Percentiles rank a stretch among this genome's conserved stretches.
Evolutionary conservation across 2,797 vertebrate species (phyloP).

Genomic region (Intellagama lesueurii): DNA sequence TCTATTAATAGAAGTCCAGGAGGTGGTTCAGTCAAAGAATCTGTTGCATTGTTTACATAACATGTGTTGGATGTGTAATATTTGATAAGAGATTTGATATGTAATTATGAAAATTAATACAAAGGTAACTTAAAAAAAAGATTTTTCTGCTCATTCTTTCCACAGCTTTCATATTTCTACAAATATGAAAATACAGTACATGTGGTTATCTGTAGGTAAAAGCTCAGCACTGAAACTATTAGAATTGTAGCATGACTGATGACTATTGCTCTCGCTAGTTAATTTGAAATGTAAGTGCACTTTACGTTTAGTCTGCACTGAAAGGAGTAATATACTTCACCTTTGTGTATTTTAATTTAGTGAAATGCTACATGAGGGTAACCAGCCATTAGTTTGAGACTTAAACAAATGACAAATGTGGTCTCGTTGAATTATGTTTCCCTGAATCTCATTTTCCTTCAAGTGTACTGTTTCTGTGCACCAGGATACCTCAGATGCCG

Average conservation of each 20-base stretch:
- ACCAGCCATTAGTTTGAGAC: not conserved
- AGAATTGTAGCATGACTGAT: slow-evolving; percentile 11
- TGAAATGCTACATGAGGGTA: not conserved
- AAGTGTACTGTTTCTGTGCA: slow-evolving; percentile 19
- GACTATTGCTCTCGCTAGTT: slow-evolving; percentile 9
- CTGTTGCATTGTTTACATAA: not conserved
- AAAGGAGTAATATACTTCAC: not conserved
- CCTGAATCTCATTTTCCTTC: slow-evolving; percentile 32
- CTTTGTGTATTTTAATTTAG: slow-evolving; percentile 38
- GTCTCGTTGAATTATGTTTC: slow-evolving; percentile 32
- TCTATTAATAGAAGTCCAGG: not conserved
- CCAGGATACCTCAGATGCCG: not conserved
- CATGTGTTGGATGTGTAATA: not conserved
- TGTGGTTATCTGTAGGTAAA: not conserved
- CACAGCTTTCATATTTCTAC: too few relatives aligned
- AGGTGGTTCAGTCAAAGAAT: not conserved
- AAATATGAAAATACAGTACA: not conserved
- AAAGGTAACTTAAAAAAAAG: too few relatives aligned
- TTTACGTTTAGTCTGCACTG: not conserved
- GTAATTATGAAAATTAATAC: too few relatives aligned
- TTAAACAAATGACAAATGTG: slow-evolving; percentile 10
- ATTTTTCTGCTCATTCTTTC: too few relatives aligned
- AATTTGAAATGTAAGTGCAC: not conserved
- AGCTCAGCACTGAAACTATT: not conserved
- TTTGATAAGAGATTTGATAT: not conserved